Percentiles rank a stretch among this genome's conserved stretches.
phyloP scores from a whole-genome alignment of 2,888 invertebrate genomes.

The Parasteatoda lunata region DNA sequence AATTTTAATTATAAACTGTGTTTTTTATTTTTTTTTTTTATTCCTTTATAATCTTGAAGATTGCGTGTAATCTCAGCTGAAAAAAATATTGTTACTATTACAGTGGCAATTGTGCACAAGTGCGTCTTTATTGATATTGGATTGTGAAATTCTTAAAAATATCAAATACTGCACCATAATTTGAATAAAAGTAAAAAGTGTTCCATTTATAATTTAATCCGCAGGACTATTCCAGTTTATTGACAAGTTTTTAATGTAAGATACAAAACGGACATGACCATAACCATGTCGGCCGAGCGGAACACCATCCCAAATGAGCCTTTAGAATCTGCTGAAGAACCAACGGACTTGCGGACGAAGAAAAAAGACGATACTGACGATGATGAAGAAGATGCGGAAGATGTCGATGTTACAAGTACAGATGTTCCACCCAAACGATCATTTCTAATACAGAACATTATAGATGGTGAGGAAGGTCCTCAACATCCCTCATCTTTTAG shows the following conservation, averaged over 20 bases:
- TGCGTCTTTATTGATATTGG: too few species aligned
- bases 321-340: conserved; percentile 38
- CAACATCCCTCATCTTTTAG: conserved; percentile 20
- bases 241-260: neutral
- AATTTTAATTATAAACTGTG: too few species aligned
- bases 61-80: too few species aligned
- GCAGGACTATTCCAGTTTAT: too few species aligned
- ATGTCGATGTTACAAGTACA: conserved; percentile 32
- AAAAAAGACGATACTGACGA: conserved; percentile 21
- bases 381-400: conserved; percentile 8
- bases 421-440: conserved; percentile 43
- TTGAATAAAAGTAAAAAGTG: too few species aligned
- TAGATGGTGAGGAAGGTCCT: conserved; percentile 28
- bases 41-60: too few species aligned
- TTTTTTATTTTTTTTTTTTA: too few species aligned
- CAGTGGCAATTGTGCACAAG: too few species aligned
- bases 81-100: too few species aligned
- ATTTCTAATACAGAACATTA: conserved; percentile 58
- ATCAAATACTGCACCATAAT: too few species aligned
- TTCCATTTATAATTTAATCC: too few species aligned
- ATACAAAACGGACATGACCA: conserved; percentile 53
- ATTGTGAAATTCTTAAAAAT: too few species aligned
- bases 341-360: conserved; percentile 51
- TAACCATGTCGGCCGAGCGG: conserved; percentile 61
- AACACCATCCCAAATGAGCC: conserved; percentile 17